A percentile compares a stretch with the other conserved stretches of the same genome.
Evolutionary conservation across 2,113 vertebrate species (phyloP).

Genomic region (Oncorhynchus masou): DNA sequence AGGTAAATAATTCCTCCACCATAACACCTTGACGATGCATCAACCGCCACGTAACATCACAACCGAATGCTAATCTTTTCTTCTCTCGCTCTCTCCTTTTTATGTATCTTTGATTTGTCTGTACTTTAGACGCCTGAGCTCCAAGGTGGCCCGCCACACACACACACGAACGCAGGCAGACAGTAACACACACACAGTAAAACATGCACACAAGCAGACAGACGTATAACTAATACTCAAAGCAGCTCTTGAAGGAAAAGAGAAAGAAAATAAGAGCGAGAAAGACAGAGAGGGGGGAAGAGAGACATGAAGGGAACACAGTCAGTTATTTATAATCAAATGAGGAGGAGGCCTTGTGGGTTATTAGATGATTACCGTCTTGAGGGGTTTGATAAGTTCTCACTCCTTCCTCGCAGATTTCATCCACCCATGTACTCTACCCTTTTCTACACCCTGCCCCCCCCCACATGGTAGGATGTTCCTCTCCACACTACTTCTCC

Average conservation of each 20-base stretch:
- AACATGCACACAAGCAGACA: too few relatives aligned
- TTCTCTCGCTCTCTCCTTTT: constrained; percentile 7
- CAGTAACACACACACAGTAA: too few relatives aligned
- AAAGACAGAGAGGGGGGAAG: constrained; percentile 16
- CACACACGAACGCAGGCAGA: too few relatives aligned
- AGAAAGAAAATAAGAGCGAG: constrained; percentile 32
- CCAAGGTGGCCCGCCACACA: too few relatives aligned
- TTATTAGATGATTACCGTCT: constrained; percentile 80
- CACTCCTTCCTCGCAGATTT: constrained; percentile 69
- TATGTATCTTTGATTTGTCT: constrained; percentile 24
- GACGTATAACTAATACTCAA: background rate
- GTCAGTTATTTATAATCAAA: constrained; percentile 84
- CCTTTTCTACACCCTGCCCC: background rate
- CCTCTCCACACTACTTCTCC: background rate
- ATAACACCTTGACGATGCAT: constrained; percentile 51
- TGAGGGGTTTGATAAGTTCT: constrained; percentile 77
- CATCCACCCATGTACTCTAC: constrained; percentile 58
- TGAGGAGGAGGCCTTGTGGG: constrained; percentile 65
- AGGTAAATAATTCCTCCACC: constrained; percentile 88
- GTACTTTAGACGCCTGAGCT: constrained; percentile 46
- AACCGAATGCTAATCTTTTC: constrained; percentile 46
- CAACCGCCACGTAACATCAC: background rate
- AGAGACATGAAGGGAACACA: constrained; percentile 79
- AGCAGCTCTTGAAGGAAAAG: constrained; percentile 36
- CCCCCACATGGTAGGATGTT: background rate